Evolutionary conservation across 92 coral and sea anemone species (phyloP).

Genomic region (Umimayanthus chanpuru): DNA sequence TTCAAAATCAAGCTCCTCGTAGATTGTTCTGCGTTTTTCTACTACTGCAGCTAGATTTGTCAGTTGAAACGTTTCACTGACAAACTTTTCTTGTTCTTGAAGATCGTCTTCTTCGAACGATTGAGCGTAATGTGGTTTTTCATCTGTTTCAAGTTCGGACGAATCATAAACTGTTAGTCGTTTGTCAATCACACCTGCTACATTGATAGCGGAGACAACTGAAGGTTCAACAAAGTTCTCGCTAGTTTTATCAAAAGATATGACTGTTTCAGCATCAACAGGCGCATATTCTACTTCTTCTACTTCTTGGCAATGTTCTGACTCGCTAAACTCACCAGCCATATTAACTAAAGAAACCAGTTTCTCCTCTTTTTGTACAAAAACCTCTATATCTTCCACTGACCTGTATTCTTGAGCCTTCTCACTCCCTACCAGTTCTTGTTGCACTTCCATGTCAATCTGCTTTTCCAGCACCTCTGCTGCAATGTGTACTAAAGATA

Average conservation of each 20-base stretch:
- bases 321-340: slow-evolving; percentile 43
- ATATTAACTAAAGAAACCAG: slow-evolving; percentile 36
- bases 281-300: neutral
- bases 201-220: neutral
- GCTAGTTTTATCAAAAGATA: neutral
- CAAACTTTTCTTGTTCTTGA: slow-evolving; percentile 10
- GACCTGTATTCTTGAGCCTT: slow-evolving; percentile 31
- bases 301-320: slow-evolving; percentile 12
- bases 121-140: slow-evolving; percentile 37
- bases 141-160: slow-evolving; percentile 20
- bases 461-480: slow-evolving; percentile 61
- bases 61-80: slow-evolving; percentile 24
- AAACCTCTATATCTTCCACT: slow-evolving; percentile 10
- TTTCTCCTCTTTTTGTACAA: slow-evolving; percentile 26
- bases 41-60: neutral
- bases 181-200: slow-evolving; percentile 29
- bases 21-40: neutral
- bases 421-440: slow-evolving; percentile 22
- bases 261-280: slow-evolving; percentile 24
- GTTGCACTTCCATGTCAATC: slow-evolving; percentile 53
- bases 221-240: slow-evolving; percentile 22
- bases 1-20: neutral
- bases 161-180: slow-evolving; percentile 33
- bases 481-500: slow-evolving; percentile 62
- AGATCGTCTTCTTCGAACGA: slow-evolving; percentile 4